Base-by-base conservation (phyloP, 2,888 invertebrate species). In the Aproaerema taeniolella region DNA sequence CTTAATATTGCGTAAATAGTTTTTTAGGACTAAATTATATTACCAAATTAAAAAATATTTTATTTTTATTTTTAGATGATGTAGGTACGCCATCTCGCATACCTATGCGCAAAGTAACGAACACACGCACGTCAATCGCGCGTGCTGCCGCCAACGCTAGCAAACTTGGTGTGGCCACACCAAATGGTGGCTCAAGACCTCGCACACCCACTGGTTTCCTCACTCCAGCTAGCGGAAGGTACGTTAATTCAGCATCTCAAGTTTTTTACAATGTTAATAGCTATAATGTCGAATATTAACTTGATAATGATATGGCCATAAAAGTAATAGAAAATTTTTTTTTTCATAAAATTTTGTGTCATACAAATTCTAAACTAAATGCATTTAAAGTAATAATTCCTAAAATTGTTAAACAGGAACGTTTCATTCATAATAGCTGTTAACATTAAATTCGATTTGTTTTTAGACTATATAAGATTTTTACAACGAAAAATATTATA, bases 181-280 rank as follows among this genome's bases (percentile, higher is more conserved):
- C 90, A 47, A 90, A 91, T 61, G 89, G 91, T 55, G 77, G 88
- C 54, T 91, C 92, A 0, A 82, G 91, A 38, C 91, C 92, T 2
- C 83, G 92, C 45, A 94, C 95, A 15, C 94, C 95, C 11, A 94
- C 94, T 31, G 94, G 94, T 16, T 88, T 93, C 33, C 82, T 91
- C 41, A 93, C 93, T 49, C 93, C 94, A 42, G 92, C 93, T 47
- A 91, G 92, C 49, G 89, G 91, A 75, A 93, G 93, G 94, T 94
- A 87, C 39, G 65, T 63, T n/a, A n/a, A n/a, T n/a, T n/a, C n/a
- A n/a, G n/a, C n/a, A 37, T 26, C 24, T 25, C 29, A 31, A n/a
- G n/a, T n/a, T 16, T 34, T 32, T 30, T 14, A 43, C 9, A 9
- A 10, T 7, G 20, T 15, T 25, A 12, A 33, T 29, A 11, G 15